These are phyloP conservation scores for Proisotoma minuta DNA, from an alignment of 2,888 invertebrate species.

Conservation along the genomic window DNA sequence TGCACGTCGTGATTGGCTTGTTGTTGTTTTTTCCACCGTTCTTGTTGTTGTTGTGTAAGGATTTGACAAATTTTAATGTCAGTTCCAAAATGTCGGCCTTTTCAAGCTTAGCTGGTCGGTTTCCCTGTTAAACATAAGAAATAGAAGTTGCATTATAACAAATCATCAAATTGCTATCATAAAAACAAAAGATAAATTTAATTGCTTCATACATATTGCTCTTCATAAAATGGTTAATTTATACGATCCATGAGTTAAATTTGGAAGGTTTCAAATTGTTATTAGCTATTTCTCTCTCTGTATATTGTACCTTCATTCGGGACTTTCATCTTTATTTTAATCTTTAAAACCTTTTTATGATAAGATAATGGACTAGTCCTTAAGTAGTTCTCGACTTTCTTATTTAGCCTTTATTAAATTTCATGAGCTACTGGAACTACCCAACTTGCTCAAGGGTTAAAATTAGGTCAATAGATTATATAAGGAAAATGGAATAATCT, in stretches of 20 bases:
- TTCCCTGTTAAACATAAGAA: slow-evolving; percentile 49
- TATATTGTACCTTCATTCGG: neutral
- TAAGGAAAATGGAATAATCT: slow-evolving; percentile 9
- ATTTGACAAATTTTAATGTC: slow-evolving; percentile 59
- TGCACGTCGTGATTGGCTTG: slow-evolving; percentile 3
- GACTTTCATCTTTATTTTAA: neutral
- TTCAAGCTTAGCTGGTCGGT: slow-evolving; percentile 59
- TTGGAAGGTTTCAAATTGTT: no score
- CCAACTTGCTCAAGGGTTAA: neutral
- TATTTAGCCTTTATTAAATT: neutral
- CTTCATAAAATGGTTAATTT: slow-evolving; percentile 19
- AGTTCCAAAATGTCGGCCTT: slow-evolving; percentile 64
- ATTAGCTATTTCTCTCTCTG: neutral
- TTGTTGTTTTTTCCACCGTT: neutral
- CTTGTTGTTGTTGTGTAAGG: slow-evolving; percentile 50
- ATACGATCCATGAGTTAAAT: slow-evolving; percentile 1
- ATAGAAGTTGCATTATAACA: no score
- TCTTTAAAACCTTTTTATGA: slow-evolving; percentile 9
- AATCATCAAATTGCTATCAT: neutral
- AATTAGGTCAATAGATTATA: slow-evolving; percentile 12
- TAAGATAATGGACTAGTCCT: slow-evolving; percentile 9
- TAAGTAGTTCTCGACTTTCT: neutral
- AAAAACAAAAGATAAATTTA: no score
- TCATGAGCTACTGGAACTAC: neutral
- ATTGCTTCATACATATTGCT: no score